Evolutionary conservation across 2,888 invertebrate species (phyloP), one percentile per base, ranked within the genome.

Genomic region (Arctia plantaginis): DNA sequence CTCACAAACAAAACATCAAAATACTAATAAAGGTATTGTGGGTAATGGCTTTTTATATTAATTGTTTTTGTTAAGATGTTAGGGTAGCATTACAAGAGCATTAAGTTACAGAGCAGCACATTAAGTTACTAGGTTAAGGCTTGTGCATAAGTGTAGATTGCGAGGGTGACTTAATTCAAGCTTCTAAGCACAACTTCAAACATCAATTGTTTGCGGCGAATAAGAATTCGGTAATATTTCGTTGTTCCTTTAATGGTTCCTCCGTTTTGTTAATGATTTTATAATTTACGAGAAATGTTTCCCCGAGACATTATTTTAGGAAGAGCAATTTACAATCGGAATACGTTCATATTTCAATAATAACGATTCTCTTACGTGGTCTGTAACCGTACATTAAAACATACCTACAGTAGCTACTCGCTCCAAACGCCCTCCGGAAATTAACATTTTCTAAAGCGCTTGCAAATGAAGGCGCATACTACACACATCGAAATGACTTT

Each of bases 361-460:
- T 81, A 77, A 84, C 76, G 71, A 77, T 77, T 73, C 68, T 73
- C 75, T 74, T 75, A 72, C 76, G 55, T 82, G 77, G 79, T 80
- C 81, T 82, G 70, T 78, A 82, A 75, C 74, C 76, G 71, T 78
- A 82, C 73, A 75, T 82, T 82, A 79, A 74, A 81, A 79, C 80
- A 80, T 71, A 75, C 69, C 59, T 75, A 72, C 77, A 69, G 75
- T 69, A 72, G 78, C 78, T 78, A 78, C 80, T 76, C 80, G 78
- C 80, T 79, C 77, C 80, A 75, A 82, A 85, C 87, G 79, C 84
- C 86, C 87, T 83, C 85, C 92, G 92, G 92, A 92, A 91, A 92
- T 92, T 91, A 92, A 92, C 89, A 90, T 90, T 92, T 92, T 92
- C 90, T 90, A 90, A 91, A 91, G 90, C 91, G 88, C 86, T 90